Evolutionary conservation across 2,888 invertebrate genomes (phyloP).

Genomic region (Athalia circularis): DNA sequence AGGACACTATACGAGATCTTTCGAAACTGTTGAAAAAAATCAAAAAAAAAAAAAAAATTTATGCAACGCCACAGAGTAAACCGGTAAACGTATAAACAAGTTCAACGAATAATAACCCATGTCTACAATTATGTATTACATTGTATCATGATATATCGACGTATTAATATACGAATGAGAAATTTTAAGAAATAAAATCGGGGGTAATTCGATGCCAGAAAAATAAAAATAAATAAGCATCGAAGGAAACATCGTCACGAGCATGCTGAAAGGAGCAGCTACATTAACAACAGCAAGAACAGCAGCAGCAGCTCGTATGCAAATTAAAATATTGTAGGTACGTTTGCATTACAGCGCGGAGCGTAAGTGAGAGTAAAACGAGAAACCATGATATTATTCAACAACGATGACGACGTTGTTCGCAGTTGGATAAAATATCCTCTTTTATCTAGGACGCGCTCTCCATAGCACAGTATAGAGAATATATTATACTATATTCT

Average conservation of each 20-base stretch:
- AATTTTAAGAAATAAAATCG: not conserved
- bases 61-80: no score
- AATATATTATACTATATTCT: no score
- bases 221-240: slow-evolving; percentile 15
- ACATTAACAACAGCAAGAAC: not conserved
- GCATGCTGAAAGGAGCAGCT: no score
- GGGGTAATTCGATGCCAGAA: not conserved
- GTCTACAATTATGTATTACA: no score
- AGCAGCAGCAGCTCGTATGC: not conserved
- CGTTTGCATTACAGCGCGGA: not conserved
- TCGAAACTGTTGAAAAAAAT: no score
- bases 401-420: slow-evolving; percentile 32
- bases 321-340: not conserved
- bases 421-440: slow-evolving; percentile 16
- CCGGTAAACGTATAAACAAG: no score
- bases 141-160: no score
- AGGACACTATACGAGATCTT: no score
- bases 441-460: slow-evolving; percentile 27
- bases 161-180: no score
- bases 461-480: no score
- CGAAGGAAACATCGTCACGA: not conserved
- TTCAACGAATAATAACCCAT: no score
- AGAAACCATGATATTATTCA: slow-evolving; percentile 32
- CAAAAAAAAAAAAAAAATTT: no score
- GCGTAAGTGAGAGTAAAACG: slow-evolving; percentile 28